These are phyloP conservation scores for Osedax frankpressi DNA, from an alignment of 2,888 invertebrate species.

Conservation along the genomic window DNA sequence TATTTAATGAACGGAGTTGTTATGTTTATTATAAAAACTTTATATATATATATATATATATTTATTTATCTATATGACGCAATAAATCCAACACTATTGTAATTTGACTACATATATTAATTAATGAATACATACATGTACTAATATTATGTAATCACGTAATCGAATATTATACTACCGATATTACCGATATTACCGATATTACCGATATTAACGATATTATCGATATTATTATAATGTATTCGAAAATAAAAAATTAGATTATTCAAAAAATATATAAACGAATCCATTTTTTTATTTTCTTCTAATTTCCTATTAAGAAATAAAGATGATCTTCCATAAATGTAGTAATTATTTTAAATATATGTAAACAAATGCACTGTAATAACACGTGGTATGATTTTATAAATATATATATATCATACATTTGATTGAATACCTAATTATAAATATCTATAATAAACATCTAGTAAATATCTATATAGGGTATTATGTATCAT, in stretches of 20 bases:
- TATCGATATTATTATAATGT: neutral
- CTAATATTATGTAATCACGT: too few species aligned
- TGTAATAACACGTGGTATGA: neutral
- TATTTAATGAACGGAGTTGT: too few species aligned
- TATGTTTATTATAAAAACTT: neutral
- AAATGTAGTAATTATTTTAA: too few species aligned
- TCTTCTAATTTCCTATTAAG: neutral
- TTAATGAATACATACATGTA: neutral
- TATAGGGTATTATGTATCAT: too few species aligned
- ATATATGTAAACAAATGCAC: neutral
- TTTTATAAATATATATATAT: neutral
- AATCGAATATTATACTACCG: too few species aligned
- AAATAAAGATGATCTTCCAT: too few species aligned
- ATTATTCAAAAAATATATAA: neutral
- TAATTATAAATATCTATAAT: too few species aligned
- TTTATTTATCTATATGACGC: too few species aligned
- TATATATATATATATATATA: neutral
- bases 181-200: neutral
- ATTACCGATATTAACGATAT: too few species aligned
- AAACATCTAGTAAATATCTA: too few species aligned
- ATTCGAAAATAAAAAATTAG: neutral
- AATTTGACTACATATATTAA: neutral
- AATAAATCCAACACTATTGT: neutral
- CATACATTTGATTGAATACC: neutral
- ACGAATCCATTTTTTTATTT: neutral